Base-by-base conservation (phyloP, 2,888 invertebrate species). In the Trisateles emortualis region DNA sequence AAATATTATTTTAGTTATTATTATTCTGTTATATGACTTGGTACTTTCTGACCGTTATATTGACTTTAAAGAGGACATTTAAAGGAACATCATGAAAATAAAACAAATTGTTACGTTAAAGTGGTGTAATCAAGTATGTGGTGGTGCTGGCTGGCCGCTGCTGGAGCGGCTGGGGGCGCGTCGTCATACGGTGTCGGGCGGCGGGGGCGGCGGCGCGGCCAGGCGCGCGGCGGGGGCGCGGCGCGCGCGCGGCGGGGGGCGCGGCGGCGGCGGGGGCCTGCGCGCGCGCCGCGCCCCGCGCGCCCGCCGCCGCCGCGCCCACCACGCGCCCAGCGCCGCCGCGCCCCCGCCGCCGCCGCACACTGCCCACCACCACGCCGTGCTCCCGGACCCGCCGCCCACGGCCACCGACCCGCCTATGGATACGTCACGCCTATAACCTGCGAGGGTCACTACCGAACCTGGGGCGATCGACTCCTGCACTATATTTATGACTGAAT, bases 111-210 rank as follows among this genome's bases (percentile, higher is more conserved):
- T 45, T 85, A 86, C 74, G 69, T 81, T 81, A 88, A 87, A 88
- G 78, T 88, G 67, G 83, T 88, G 88, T 90, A 90, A 84, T 86
- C 76, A 79, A 79, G 67, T 80, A 78, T 70, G 72, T 62, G 44
- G 67, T 64, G 72, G 76, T 74, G 74, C 68, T 74, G 57, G 56
- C 41, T 59, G 63, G 72, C 73, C 71, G 70, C 65, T 59, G 62
- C 64, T 66, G 73, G 58, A 72, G 62, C 62, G 69, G 75, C 68
- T 72, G 74, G 76, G 56, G 79, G 79, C 75, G 74, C 77, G 79
- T 72, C 83, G 86, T 91, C 90, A 92, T 80, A 92, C 92, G 72
- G 89, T 87, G 86, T 90, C 88, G 52, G 81, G 82, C 1, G 80
- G 82, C 47, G 74, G 71, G 59, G 69, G 76, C 52, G 61, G 55